Conservation (phyloP, 2,797 vertebrate species). For the Acrocephalus scirpaceus region DNA sequence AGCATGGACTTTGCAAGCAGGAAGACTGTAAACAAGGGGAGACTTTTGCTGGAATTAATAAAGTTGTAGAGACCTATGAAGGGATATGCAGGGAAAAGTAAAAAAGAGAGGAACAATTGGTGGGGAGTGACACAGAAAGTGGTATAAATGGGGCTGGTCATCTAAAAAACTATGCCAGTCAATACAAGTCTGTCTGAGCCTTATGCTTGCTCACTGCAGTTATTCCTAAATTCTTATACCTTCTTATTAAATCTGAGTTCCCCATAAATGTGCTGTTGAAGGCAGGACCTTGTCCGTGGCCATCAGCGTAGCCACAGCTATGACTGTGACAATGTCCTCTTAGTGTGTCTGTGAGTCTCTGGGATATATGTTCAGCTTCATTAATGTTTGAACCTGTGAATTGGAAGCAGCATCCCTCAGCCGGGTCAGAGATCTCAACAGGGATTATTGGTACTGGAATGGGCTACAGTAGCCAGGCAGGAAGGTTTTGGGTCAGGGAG, state of each 20-base stretch:
- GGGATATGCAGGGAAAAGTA: not conserved
- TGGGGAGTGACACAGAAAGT: not conserved
- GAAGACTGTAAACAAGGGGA: not conserved
- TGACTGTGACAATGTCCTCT: not conserved
- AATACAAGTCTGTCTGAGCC: not conserved
- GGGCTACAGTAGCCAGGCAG: not conserved
- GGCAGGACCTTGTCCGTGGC: not conserved
- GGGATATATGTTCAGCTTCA: not conserved
- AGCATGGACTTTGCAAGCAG: not conserved
- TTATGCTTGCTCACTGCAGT: not conserved
- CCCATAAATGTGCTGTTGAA: not conserved
- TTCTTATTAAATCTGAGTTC: not conserved
- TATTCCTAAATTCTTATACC: not conserved
- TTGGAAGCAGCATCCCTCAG: accelerated
- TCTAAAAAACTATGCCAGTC: accelerated
- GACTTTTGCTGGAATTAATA: accelerated
- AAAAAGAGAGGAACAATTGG: not conserved
- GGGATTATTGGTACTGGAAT: not conserved
- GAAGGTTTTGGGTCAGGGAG: not conserved
- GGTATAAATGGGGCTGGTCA: not conserved
- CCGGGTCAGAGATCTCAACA: not conserved
- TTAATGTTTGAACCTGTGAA: not conserved
- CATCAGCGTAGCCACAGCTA: not conserved
- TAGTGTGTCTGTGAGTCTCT: not conserved
- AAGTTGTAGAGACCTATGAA: not conserved